Evolutionary conservation across 1,140 invertebrate genomes (phyloP), one percentile per base, ranked within the genome.

Genomic region (Drosophila punjabiensis): DNA sequence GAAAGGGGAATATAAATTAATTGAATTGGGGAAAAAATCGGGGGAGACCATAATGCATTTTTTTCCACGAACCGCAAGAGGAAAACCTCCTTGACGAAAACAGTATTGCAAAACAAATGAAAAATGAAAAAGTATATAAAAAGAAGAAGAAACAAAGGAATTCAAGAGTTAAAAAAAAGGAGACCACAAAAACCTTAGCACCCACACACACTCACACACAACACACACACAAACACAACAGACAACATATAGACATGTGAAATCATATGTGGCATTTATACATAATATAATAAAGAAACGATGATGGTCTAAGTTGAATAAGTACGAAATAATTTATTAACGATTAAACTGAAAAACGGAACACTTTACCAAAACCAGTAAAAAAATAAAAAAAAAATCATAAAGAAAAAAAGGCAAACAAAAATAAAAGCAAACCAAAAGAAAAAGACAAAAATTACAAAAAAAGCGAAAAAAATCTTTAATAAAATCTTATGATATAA

Each of bases 401-500:
- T 71, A 62, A 90, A 84, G 68, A 73, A 55, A 71, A 73, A 65
- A 65, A 73, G 70, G 66, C 52, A 62, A 30, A 66, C 53, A 70
- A 71, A 79, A 64, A 28, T 65, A 69, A 68, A 75, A 73, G 35
- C 68, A 82, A 82, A 79, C 35, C 43, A 64, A 79, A 76, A 69
- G 30, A 56, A 79, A 43, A 67, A 74, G 28, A 73, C 67, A 70
- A 63, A 82, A 61, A 59, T 28, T 9, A 24, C 78, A 47, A 74
- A 80, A 92, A 87, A 81, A 82, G 65, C 61, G 55, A 79, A 82
- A 76, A 92, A 92, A 91, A 86, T 76, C 87, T 90, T 92, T 79
- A 92, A 92, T 92, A 92, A 92, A 92, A 92, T 90, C 82, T 91
- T 92, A 92, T 92, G 91, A 92, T 92, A 92, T 92, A 92, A 92